phyloP scores from a whole-genome alignment of 64 coral and sea anemone species.

The Stylophora pistillata region DNA sequence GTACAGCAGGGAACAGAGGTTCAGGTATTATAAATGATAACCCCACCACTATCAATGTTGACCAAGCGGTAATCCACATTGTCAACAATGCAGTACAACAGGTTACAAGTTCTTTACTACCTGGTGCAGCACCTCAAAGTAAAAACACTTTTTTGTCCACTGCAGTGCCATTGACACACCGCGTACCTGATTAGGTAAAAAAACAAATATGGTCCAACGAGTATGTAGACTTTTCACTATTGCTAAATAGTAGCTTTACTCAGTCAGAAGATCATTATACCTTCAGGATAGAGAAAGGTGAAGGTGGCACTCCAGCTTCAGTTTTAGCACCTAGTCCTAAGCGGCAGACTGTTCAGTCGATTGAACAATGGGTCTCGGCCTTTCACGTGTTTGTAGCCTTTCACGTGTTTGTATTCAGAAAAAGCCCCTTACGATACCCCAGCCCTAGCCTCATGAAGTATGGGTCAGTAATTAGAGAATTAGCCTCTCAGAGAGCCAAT shows the following conservation, averaged over 20 bases:
- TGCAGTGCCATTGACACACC: not conserved
- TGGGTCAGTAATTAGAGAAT: constrained; percentile 24
- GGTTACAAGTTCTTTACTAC: not conserved
- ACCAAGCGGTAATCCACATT: not conserved
- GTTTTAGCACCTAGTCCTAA: not conserved
- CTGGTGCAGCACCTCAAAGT: no score
- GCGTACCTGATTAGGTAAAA: not conserved
- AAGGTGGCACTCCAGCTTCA: not conserved
- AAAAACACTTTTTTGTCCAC: not conserved
- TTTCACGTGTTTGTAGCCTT: no score
- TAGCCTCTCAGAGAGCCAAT: constrained; percentile 39
- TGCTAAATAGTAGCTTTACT: not conserved
- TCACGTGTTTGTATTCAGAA: no score
- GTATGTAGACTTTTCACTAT: no score
- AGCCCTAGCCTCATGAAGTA: constrained; percentile 62
- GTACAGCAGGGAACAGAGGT: no score
- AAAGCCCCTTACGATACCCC: no score
- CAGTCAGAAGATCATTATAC: not conserved
- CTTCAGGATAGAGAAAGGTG: not conserved
- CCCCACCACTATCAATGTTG: not conserved
- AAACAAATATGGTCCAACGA: not conserved
- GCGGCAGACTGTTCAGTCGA: not conserved
- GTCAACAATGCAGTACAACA: not conserved
- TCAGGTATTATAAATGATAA: no score
- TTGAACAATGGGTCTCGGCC: no score